phyloP scores from a whole-genome alignment of 2,888 invertebrate genomes.

The Chaetoderma sp. region DNA sequence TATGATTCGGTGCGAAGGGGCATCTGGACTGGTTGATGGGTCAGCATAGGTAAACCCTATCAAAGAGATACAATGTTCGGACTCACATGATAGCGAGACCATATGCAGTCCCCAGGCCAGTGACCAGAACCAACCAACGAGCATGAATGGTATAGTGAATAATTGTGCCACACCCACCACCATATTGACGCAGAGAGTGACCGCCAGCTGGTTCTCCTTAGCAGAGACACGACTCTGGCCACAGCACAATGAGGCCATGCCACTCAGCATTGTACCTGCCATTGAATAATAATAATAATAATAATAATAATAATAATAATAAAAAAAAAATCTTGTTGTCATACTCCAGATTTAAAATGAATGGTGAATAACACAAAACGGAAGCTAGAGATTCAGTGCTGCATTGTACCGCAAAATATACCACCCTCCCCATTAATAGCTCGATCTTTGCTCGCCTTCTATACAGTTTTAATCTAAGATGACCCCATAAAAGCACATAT shows the following conservation, averaged over 20 bases:
- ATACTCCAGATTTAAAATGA: neutral
- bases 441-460: too few relatives aligned
- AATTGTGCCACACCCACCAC: constrained; percentile 89
- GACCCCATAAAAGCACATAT: too few relatives aligned
- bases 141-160: constrained; percentile 92
- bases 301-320: too few relatives aligned
- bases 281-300: too few relatives aligned
- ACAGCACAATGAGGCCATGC: constrained; percentile 74
- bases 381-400: too few relatives aligned
- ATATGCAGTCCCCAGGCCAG: constrained; percentile 97
- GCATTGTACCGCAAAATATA: too few relatives aligned
- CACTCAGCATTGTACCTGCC: constrained; percentile 89
- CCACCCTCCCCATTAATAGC: too few relatives aligned
- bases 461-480: too few relatives aligned
- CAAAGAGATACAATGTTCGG: too few relatives aligned
- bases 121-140: constrained; percentile 96
- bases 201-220: constrained; percentile 60
- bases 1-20: neutral
- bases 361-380: neutral
- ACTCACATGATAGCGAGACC: constrained; percentile 89
- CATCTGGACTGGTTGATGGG: too few relatives aligned
- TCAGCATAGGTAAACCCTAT: too few relatives aligned
- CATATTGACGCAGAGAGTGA: constrained; percentile 86
- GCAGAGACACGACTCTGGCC: constrained; percentile 59
- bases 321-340: constrained; percentile 6